Evolutionary conservation across 2,888 invertebrate genomes (phyloP).

Genomic region (Epinotia brunnichana): DNA sequence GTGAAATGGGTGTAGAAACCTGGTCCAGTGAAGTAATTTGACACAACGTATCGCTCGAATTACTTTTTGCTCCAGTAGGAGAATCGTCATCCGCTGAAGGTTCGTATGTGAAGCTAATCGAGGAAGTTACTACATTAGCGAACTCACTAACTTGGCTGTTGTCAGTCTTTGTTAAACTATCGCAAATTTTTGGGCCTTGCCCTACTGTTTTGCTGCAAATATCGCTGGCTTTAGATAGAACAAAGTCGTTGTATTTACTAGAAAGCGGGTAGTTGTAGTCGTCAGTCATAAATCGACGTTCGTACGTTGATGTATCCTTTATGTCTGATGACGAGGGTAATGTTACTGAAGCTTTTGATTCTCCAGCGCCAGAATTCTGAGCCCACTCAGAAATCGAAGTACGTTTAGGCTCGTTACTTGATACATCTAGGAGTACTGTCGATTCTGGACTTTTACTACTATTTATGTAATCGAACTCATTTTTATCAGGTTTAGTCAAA

Average conservation of each 20-base stretch:
- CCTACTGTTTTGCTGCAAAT: conserved; percentile 72
- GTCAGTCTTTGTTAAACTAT: conserved; percentile 76
- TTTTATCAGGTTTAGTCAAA: conserved; percentile 57
- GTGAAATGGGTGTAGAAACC: conserved; percentile 82
- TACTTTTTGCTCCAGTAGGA: conserved; percentile 76
- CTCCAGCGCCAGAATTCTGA: conserved; percentile 72
- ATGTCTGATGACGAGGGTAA: conserved; percentile 67
- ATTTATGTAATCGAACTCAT: conserved; percentile 56
- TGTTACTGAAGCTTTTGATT: conserved; percentile 68
- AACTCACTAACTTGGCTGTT: conserved; percentile 81
- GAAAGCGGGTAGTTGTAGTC: conserved; percentile 72
- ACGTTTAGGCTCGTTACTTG: conserved; percentile 57
- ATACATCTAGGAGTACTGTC: conserved; percentile 53
- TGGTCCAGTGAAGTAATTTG: conserved; percentile 81
- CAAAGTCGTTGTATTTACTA: conserved; percentile 76
- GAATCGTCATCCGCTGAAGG: conserved; percentile 79
- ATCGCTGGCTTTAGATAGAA: conserved; percentile 73
- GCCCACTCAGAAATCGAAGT: conserved; percentile 62
- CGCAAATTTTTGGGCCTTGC: conserved; percentile 72
- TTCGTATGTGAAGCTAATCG: conserved; percentile 81
- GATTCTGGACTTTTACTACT: conserved; percentile 58
- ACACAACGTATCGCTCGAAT: conserved; percentile 82
- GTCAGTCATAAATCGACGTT: conserved; percentile 65
- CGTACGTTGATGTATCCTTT: conserved; percentile 68
- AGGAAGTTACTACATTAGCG: conserved; percentile 79